These are phyloP conservation scores for Peromyscus aztecus DNA, from an alignment of 2,797 vertebrate genomes.

Conservation along the genomic window DNA sequence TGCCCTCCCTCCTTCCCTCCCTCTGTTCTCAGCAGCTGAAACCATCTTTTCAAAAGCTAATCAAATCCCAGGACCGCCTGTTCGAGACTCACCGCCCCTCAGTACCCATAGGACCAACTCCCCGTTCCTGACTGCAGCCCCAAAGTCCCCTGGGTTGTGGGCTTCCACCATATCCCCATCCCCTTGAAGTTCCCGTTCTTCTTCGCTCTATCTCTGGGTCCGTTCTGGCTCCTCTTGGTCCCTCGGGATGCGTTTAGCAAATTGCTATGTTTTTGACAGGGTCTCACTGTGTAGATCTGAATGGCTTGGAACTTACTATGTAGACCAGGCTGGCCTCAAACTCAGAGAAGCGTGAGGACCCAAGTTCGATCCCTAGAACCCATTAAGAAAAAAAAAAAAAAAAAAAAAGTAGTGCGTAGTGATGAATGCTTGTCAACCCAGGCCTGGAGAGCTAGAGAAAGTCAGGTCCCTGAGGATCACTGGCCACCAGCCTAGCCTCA, in stretches of 20 bases:
- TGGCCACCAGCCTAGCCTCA: neutral
- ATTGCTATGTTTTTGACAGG: neutral
- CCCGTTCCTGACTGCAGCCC: no score
- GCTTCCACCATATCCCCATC: no score
- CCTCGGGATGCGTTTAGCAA: neutral
- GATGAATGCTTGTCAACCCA: neutral
- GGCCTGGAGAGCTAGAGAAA: neutral
- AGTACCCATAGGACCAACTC: neutral
- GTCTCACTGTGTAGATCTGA: neutral
- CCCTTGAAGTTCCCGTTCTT: neutral
- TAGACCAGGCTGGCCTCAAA: neutral
- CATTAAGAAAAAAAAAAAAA: no score
- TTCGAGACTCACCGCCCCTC: neutral
- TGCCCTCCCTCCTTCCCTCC: no score
- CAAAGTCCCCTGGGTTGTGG: neutral
- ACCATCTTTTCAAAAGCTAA: neutral
- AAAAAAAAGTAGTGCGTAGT: neutral
- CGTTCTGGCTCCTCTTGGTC: neutral
- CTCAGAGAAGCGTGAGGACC: neutral
- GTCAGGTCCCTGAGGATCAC: neutral
- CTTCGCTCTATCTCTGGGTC: neutral
- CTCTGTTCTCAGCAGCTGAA: neutral
- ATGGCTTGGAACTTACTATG: neutral
- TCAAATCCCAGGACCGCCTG: neutral
- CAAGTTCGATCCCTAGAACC: neutral